A percentile compares a stretch with the other conserved stretches of the same genome.
These are phyloP conservation scores for Xylota sylvarum DNA, from an alignment of 2,888 invertebrate species.

Conservation along the genomic window DNA sequence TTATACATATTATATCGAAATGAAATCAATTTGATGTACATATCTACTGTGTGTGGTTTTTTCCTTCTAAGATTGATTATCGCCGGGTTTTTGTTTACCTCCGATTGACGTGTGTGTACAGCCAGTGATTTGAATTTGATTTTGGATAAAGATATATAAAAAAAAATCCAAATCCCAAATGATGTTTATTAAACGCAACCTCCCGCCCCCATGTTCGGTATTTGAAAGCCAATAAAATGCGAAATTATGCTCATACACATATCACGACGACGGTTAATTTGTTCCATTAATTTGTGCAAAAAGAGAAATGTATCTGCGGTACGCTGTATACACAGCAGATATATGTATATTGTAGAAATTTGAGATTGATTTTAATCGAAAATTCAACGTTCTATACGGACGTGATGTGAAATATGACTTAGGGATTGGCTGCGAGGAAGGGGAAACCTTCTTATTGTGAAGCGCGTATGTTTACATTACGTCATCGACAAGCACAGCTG, in stretches of 20 bases:
- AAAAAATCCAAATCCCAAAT: constrained; percentile 4
- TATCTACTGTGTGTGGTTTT: constrained; percentile 7
- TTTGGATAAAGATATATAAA: not conserved
- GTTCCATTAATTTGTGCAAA: constrained; percentile 39
- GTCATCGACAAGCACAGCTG: constrained; percentile 70
- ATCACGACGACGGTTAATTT: constrained; percentile 44
- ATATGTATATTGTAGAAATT: constrained; percentile 26
- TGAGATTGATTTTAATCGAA: constrained; percentile 63
- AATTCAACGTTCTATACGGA: constrained; percentile 34
- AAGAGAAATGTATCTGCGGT: constrained; percentile 25
- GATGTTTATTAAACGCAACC: constrained; percentile 51
- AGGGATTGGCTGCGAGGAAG: constrained; percentile 18
- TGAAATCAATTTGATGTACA: constrained; percentile 57
- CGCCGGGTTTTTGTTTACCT: constrained; percentile 53
- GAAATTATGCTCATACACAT: constrained; percentile 60
- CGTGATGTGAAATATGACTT: constrained; percentile 39
- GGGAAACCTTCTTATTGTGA: constrained; percentile 15
- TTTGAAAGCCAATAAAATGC: constrained; percentile 48
- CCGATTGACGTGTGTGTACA: constrained; percentile 66
- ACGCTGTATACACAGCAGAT: not conserved
- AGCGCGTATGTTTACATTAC: constrained; percentile 66
- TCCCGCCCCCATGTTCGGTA: constrained; percentile 18
- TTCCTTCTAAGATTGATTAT: constrained; percentile 33
- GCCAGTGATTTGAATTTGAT: constrained; percentile 56
- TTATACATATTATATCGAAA: not conserved